Base-by-base conservation (phyloP, 2,888 invertebrate genomes). In the Archaeoteleia sp. region DNA sequence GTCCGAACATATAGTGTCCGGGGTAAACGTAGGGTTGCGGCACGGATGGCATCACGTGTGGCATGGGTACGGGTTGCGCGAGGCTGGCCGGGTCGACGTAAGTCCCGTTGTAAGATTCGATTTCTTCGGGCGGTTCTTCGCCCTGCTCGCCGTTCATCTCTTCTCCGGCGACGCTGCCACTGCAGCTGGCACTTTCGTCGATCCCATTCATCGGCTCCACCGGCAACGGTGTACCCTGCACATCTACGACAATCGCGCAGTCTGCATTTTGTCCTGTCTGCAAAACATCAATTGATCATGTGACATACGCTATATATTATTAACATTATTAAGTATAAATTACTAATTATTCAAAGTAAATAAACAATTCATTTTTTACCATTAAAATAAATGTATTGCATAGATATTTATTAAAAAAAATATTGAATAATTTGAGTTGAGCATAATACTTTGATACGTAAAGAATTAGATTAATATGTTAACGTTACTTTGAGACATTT, bases 1-100 rank as follows among this genome's bases (percentile, higher is more conserved):
- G 86, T 2, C 87, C 87, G 72, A 87, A 87, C 86, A 88, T 86
- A 77, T 86, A 87, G 67, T 84, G 83, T 45, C 87, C 87, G n/a
- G 87, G 87, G 71, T 87, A 87, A 74, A 87, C 76, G 77, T 87
- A 87, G 17, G 80, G 78, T 53, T 80, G 81, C 4, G 78, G 76
- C 30, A 81, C 66, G 13, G 77, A 75, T 45, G 80, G 79, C 53
- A 80, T 72, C 58, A 81, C 76, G 57, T 80, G 81, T 5, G 81
- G 73, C 43, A 85, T 58, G 55, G 81, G 82, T 12, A 83, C 61
- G 34, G 82, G 80, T 34, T 82, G 83, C n/a, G 74, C 73, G 14
- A 77, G 71, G 34, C 51, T 57, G 9, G 72, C 68, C 5, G 67
- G 53, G 23, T 71, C 77, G 2, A 78, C 55, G 54, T 72, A 77